Evolutionary conservation across 2,797 vertebrate species (phyloP), one percentile per base, ranked within the genome.

Genomic region (Hypotaenidia philippensis): DNA sequence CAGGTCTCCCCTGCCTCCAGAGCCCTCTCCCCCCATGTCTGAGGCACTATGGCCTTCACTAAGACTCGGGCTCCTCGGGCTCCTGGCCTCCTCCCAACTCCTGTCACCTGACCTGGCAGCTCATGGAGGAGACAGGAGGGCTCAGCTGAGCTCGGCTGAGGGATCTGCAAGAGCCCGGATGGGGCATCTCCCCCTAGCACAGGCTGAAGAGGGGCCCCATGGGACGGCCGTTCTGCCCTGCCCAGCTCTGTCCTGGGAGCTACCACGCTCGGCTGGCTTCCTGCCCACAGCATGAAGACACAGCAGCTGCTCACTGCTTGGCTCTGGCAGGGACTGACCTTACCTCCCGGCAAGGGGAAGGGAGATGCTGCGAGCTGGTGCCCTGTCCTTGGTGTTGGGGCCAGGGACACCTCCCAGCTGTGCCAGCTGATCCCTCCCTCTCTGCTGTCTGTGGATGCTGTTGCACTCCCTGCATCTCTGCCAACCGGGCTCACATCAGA

Each of bases 101-200:
- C 66, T 0, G 0, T 10, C 0, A 0, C 29, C 60, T 34, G 65
- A 38, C 70, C 23, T 2, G 0, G 18, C 1, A 2, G 31, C 55
- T 59, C n/a, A 21, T 0, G 0, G 29, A 25, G 13, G 26, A 4
- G 63, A 41, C 1, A 2, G 53, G 44, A 59, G 66, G 19, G 27
- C 61, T 55, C 61, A 82, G 32, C 26, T 0, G 1, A 47, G 0
- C 59, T 59, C 0, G 0, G n/a, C 40, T 2, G 1, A 2, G 31
- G 22, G 27, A 16, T 14, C 27, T n/a, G 45, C 2, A 7, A 38
- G 27, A 82, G 61, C 11, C 5, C 1, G 13, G 22, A 29, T 59
- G 74, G 38, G 25, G 56, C 38, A 36, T 14, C 15, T 38, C 9
- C 45, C 41, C 4, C 4, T 0, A 0, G n/a, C 1, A 0, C 0